phyloP scores from a whole-genome alignment of 2,797 vertebrate species.

The Holocentrus rufus region DNA sequence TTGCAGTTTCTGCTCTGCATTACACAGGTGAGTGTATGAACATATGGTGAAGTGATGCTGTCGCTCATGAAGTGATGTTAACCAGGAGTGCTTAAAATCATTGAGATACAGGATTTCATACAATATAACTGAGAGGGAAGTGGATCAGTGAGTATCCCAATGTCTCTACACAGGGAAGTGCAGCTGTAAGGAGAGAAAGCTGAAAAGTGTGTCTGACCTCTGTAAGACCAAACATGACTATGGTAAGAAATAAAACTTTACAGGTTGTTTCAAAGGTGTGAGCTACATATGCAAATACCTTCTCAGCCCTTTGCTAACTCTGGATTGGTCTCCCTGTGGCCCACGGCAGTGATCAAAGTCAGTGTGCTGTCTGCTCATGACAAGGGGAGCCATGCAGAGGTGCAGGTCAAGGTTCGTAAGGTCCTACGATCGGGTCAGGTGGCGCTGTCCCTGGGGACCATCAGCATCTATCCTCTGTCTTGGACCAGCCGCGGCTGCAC shows the following conservation, averaged over 20 bases:
- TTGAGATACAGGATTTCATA: not conserved
- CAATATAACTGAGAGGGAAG: not conserved
- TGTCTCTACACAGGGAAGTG: constrained; percentile 84
- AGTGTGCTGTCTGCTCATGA: constrained; percentile 91
- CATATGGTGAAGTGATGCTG: not conserved
- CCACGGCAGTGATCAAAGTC: constrained; percentile 86
- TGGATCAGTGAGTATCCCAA: not conserved
- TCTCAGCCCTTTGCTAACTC: not conserved
- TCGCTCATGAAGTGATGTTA: not conserved
- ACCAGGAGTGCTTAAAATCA: not conserved
- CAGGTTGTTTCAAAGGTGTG: not conserved
- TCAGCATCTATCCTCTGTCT: constrained; percentile 88
- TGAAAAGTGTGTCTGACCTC: constrained; percentile 84
- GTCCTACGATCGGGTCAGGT: constrained; percentile 84
- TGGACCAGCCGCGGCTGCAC: constrained; percentile 93
- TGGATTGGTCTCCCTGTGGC: not conserved
- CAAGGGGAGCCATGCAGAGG: constrained; percentile 91
- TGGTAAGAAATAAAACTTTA: constrained; percentile 76
- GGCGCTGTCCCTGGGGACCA: constrained; percentile 80
- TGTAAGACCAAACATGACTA: constrained; percentile 90
- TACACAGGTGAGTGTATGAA: constrained; percentile 82
- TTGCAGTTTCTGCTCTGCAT: constrained; percentile 87
- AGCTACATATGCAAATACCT: not conserved
- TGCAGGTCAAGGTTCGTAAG: constrained; percentile 89
- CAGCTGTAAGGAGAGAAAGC: constrained; percentile 88